Evolutionary conservation across 30 jellyfish, hydroid and myxozoan species (phyloP), one percentile per base, ranked within the genome.

Genomic region (Hydractinia echinata): DNA sequence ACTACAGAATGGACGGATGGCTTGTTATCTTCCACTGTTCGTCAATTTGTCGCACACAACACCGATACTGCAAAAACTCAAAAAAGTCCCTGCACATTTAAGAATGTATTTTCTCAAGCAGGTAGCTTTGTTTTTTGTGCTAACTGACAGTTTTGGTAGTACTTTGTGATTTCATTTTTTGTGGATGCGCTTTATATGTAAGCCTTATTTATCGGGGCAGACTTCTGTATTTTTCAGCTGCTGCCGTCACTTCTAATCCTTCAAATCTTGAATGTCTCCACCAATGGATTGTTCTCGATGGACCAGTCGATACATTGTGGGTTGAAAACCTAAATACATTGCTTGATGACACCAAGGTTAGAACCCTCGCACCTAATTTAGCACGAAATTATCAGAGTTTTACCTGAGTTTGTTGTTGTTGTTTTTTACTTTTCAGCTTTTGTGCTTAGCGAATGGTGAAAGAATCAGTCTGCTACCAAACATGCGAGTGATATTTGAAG

Each of bases 301-400:
- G 97, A 50, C 97, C 97, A 21, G 95, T 90, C 19, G 95, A 90
- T 66, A 90, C 97, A 10, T 86, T 85, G 15, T 90, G 97, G 97
- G 81, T 90, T 19, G 97, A 90, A 79, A 90, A 90, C 74, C 84
- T 90, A 30, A 90, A 90, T 84, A 90, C 95, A 5, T 89, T 90
- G 56, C 88, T 90, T 51, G 97, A 90, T 72, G 97, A 90, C 49
- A 85, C 97, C 8, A 90, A 90, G 85, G 95, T 84, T 53, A 21
- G 81, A 30, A 0, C 44, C 44, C 44, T 30, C 44, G 44, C 44
- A 11, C 15, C 69, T 58, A 11, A 3, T 58, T 58, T 58, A 11
- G 15, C 19, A 11, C 15, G 19, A 16, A 11, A 16, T 58, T 58
- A 11, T 58, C 18, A 58, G 10, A 9, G 15, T 58, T 58, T 58